Conservation (phyloP, 2,888 invertebrate species). For the Tricholauxania praeusta region DNA sequence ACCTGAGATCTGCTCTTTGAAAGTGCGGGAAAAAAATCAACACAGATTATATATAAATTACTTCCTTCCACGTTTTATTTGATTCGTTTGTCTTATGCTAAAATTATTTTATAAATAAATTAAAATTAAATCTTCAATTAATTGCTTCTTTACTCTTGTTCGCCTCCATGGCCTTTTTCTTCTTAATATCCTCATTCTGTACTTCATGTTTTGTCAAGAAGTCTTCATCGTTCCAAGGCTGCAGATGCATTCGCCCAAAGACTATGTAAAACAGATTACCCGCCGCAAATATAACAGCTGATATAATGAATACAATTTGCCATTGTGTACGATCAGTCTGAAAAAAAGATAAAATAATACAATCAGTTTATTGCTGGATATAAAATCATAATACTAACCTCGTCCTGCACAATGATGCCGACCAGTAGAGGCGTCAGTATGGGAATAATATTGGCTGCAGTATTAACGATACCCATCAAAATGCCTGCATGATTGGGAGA, state of each 20-base stretch:
- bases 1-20: too few species aligned
- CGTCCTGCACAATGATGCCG: constrained; percentile 71
- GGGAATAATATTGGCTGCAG: constrained; percentile 73
- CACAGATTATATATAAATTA: too few species aligned
- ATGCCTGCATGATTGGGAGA: constrained; percentile 78
- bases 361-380: background rate
- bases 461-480: constrained; percentile 78
- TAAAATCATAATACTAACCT: constrained; percentile 66
- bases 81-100: background rate
- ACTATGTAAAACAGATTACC: constrained; percentile 71
- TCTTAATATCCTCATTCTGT: constrained; percentile 22
- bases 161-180: background rate
- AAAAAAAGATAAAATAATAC: background rate
- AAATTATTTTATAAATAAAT: constrained; percentile 1
- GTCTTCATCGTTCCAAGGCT: constrained; percentile 71
- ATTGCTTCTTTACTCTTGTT: constrained; percentile 6
- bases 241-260: constrained; percentile 70
- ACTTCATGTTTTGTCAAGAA: constrained; percentile 47
- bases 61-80: too few species aligned
- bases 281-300: constrained; percentile 69
- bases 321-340: constrained; percentile 68
- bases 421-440: constrained; percentile 74
- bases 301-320: constrained; percentile 71
- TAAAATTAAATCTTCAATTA: constrained; percentile 4
- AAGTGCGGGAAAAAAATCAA: too few species aligned